phyloP scores from a whole-genome alignment of 2,888 invertebrate species.

The Scaptomyza flava region DNA sequence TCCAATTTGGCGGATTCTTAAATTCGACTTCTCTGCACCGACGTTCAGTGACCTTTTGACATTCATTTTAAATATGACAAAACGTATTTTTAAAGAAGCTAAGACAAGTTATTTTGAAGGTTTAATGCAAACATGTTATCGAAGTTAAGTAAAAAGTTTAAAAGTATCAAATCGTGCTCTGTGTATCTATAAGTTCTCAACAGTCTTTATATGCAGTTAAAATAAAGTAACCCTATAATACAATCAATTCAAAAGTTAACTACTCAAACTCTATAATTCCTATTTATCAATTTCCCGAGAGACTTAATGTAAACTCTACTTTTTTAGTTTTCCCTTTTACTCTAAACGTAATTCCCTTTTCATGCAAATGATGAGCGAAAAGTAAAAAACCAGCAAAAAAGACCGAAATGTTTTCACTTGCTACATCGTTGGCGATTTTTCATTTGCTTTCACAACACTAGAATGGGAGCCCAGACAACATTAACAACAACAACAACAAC shows the following conservation, averaged over 20 bases:
- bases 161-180: too few species aligned
- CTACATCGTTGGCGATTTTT: slow-evolving; percentile 13
- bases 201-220: too few species aligned
- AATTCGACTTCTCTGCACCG: slow-evolving; percentile 15
- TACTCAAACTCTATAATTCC: background rate
- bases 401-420: slow-evolving; percentile 60
- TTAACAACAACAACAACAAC: slow-evolving; percentile 34
- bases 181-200: too few species aligned
- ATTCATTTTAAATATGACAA: slow-evolving; percentile 4
- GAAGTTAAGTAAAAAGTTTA: too few species aligned
- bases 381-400: slow-evolving; percentile 5
- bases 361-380: slow-evolving; percentile 40
- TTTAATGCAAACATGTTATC: too few species aligned
- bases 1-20: slow-evolving; percentile 36
- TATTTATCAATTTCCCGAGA: background rate
- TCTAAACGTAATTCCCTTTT: background rate
- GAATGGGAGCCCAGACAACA: slow-evolving; percentile 51
- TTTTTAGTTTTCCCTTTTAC: slow-evolving; percentile 40
- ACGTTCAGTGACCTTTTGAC: slow-evolving; percentile 60
- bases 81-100: background rate
- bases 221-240: too few species aligned
- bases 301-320: background rate
- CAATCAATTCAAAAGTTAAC: background rate
- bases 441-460: slow-evolving; percentile 61
- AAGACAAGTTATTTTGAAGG: too few species aligned